Percentiles rank a stretch among this genome's conserved stretches.
These are phyloP conservation scores for Pissodes strobi DNA, from an alignment of 1,140 invertebrate genomes.

Conservation along the genomic window DNA sequence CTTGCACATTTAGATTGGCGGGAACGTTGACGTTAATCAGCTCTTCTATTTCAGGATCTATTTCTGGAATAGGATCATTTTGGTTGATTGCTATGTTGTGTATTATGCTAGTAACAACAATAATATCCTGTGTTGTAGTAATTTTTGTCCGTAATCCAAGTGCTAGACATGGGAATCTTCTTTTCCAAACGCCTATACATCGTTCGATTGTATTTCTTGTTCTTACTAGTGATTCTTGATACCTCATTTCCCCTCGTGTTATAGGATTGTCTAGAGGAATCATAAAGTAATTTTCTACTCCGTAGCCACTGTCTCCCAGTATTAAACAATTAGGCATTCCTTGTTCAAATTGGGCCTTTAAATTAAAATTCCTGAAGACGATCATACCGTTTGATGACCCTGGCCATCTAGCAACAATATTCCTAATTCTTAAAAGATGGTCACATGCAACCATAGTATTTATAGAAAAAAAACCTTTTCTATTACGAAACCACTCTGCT, in stretches of 20 bases:
- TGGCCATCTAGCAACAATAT: constrained; percentile 1
- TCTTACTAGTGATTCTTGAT: constrained; percentile 41
- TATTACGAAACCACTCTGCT: not conserved
- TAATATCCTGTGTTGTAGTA: too few species aligned
- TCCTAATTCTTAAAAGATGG: not conserved
- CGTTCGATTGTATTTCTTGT: constrained; percentile 9
- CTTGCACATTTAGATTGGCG: too few species aligned
- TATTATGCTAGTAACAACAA: too few species aligned
- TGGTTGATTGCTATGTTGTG: too few species aligned
- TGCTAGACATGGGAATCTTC: too few species aligned
- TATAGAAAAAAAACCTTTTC: not conserved
- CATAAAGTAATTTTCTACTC: constrained; percentile 37
- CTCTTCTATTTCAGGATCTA: too few species aligned
- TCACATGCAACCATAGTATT: not conserved
- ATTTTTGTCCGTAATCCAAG: too few species aligned
- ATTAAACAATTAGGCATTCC: not conserved
- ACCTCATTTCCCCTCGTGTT: constrained; percentile 40
- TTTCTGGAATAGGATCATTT: too few species aligned
- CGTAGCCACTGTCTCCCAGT: constrained; percentile 27
- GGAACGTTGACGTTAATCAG: too few species aligned
- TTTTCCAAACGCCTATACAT: not conserved
- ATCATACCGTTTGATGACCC: too few species aligned
- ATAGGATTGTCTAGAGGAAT: constrained; percentile 43
- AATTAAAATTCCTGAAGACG: too few species aligned
- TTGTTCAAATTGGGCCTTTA: not conserved